Percentiles rank a stretch among this genome's conserved stretches.
Conservation (phyloP, 2,888 invertebrate genomes). For the Sialis lutaria region DNA sequence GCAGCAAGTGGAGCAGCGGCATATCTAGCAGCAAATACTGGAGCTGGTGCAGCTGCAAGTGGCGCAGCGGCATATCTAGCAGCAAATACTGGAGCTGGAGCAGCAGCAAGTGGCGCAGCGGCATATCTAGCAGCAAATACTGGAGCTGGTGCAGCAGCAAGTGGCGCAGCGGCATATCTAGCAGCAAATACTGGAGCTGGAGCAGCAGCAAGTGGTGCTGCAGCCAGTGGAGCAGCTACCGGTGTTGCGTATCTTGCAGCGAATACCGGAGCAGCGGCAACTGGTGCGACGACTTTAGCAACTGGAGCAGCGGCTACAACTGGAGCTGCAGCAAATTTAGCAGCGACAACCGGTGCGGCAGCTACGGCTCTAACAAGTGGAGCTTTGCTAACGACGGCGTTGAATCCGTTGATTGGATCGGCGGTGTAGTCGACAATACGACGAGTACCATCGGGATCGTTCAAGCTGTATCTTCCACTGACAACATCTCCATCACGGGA, state of each 20-base stretch:
- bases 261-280: conserved; percentile 11
- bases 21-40: neutral
- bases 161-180: conserved; percentile 9
- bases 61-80: neutral
- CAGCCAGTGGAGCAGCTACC: neutral
- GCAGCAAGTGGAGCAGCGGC: neutral
- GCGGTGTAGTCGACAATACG: conserved; percentile 37
- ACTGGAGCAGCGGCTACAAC: conserved; percentile 1
- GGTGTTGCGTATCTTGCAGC: conserved; percentile 9
- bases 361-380: conserved; percentile 28
- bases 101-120: neutral
- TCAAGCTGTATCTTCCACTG: conserved; percentile 36
- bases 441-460: conserved; percentile 36
- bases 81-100: neutral
- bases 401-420: conserved; percentile 42
- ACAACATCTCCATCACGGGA: conserved; percentile 35
- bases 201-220: conserved; percentile 6
- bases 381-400: conserved; percentile 43
- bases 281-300: neutral
- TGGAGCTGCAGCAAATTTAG: neutral
- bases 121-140: neutral
- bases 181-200: conserved; percentile 12
- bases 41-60: neutral
- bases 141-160: neutral
- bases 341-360: conserved; percentile 12